phyloP scores from a whole-genome alignment of 2,797 vertebrate genomes.

The Micropoecilia bifurca region DNA sequence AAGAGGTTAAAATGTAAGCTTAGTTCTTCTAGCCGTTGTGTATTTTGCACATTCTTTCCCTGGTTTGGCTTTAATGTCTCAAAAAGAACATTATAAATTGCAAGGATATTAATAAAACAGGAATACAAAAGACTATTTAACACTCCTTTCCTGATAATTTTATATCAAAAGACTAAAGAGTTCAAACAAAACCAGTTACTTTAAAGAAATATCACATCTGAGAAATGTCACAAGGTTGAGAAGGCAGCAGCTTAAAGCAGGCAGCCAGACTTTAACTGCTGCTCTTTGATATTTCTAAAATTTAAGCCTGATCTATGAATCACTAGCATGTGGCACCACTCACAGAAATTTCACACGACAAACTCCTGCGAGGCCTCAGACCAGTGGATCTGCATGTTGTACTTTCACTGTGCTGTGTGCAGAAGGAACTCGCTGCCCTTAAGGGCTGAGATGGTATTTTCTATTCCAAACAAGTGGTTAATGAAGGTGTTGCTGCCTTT shows the following conservation, averaged over 20 bases:
- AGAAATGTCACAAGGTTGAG: neutral
- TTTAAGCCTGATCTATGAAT: neutral
- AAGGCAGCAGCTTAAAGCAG: neutral
- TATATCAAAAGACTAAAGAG: neutral
- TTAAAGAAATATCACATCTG: neutral
- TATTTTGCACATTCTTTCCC: neutral
- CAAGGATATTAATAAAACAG: neutral
- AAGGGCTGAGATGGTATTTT: neutral
- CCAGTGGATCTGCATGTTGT: neutral
- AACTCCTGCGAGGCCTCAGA: neutral
- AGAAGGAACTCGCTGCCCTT: neutral
- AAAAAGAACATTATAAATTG: neutral
- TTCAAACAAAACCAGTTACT: neutral
- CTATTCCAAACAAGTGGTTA: neutral
- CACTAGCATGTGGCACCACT: neutral
- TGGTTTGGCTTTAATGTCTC: neutral
- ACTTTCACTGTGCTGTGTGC: neutral
- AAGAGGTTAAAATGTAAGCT: neutral
- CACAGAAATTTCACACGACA: neutral
- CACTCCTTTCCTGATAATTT: neutral
- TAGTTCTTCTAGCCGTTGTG: neutral
- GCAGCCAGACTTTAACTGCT: neutral
- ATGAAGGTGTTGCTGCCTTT: neutral
- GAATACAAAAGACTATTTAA: neutral
- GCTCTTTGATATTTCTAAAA: neutral